phyloP scores from a whole-genome alignment of 2,113 vertebrate species.

The Capreolus pygargus region DNA sequence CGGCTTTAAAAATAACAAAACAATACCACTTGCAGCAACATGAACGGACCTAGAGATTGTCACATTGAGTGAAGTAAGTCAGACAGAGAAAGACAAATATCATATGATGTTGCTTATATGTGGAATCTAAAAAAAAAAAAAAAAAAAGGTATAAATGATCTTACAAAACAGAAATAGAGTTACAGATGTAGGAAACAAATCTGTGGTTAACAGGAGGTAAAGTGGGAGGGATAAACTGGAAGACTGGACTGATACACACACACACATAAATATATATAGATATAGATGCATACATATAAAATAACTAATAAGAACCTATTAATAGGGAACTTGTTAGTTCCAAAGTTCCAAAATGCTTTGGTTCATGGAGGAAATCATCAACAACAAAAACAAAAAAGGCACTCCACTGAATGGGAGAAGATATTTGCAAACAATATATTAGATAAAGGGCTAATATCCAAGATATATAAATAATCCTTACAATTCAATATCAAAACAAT shows the following conservation, averaged over 20 bases:
- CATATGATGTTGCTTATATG: background rate
- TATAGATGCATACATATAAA: fast-evolving
- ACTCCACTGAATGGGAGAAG: background rate
- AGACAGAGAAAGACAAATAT: background rate
- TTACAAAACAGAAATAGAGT: background rate
- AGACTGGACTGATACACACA: background rate
- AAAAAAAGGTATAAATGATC: background rate
- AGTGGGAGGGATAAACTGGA: background rate
- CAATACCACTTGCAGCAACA: background rate
- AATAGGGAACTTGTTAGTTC: background rate
- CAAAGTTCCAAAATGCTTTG: background rate
- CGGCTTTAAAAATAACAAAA: background rate
- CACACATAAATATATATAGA: background rate
- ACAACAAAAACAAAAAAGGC: background rate
- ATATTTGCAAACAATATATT: background rate
- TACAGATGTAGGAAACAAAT: background rate
- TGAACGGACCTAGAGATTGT: background rate
- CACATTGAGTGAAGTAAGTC: background rate
- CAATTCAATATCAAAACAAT: background rate
- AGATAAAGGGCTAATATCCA: background rate
- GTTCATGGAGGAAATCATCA: background rate
- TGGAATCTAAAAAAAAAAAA: background rate
- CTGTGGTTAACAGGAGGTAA: background rate
- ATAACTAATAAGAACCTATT: background rate
- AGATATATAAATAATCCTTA: background rate